A percentile compares a stretch with the other conserved stretches of the same genome.
These are phyloP conservation scores for Ianthella basta DNA, from an alignment of 37 sponge, comb jelly and placozoan species.

Conservation along the genomic window DNA sequence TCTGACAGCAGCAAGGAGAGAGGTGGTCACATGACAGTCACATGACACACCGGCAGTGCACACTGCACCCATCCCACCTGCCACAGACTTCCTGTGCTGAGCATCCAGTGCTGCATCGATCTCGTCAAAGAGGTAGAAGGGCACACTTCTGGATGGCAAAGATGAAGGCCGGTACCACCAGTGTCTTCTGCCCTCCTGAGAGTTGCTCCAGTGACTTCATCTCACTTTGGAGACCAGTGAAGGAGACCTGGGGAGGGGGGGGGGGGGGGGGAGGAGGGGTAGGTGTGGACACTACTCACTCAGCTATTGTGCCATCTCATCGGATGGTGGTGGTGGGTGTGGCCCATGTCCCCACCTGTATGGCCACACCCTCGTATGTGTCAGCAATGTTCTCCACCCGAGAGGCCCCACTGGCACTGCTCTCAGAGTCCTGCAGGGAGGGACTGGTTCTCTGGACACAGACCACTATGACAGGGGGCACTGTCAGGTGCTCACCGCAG, in stretches of 20 bases:
- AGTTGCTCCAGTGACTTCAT: slow-evolving; percentile 95
- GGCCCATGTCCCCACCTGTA: neutral
- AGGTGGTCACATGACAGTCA: neutral
- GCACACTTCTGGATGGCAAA: slow-evolving; percentile 99
- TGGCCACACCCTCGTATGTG: slow-evolving; percentile 19
- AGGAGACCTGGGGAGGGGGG: slow-evolving; percentile 88
- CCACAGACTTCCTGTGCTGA: slow-evolving; percentile 92
- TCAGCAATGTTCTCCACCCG: neutral
- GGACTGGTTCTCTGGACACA: neutral
- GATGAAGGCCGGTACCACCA: slow-evolving; percentile 94
- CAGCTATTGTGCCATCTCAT: slow-evolving; percentile 27
- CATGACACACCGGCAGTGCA: neutral
- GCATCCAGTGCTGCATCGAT: slow-evolving; percentile 96
- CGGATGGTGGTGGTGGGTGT: neutral
- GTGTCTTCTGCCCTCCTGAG: slow-evolving; percentile 97
- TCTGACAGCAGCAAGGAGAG: slow-evolving; percentile 44
- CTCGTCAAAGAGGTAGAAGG: slow-evolving; percentile 99
- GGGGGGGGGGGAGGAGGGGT: neutral
- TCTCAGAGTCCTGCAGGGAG: neutral
- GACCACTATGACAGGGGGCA: neutral
- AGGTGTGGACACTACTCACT: slow-evolving; percentile 5
- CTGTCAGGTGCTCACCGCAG: neutral
- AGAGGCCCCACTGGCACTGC: neutral
- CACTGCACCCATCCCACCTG: slow-evolving; percentile 49
- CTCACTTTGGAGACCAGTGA: slow-evolving; percentile 84